Percentiles rank a stretch among this genome's conserved stretches.
These are phyloP conservation scores for Pedionomus torquatus DNA, from an alignment of 2,113 vertebrate genomes.

Conservation along the genomic window DNA sequence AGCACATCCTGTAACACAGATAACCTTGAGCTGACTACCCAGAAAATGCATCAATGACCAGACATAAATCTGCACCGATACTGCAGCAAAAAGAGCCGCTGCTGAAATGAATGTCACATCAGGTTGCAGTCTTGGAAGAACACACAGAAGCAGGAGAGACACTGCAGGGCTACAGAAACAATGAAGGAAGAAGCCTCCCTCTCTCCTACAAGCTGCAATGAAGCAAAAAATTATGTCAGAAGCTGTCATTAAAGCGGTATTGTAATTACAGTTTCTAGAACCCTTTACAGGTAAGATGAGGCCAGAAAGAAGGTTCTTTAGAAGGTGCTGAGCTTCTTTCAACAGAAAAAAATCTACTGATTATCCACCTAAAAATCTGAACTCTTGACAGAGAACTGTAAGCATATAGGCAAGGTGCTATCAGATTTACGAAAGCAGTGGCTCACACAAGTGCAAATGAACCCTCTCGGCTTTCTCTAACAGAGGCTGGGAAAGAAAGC, in stretches of 20 bases:
- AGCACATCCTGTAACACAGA: background rate
- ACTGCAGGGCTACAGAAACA: background rate
- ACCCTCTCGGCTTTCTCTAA: background rate
- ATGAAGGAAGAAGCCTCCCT: background rate
- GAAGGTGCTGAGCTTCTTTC: background rate
- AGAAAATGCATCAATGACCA: background rate
- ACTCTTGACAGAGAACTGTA: background rate
- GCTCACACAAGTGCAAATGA: conserved; percentile 10
- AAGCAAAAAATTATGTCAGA: conserved; percentile 10
- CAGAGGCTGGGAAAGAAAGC: background rate
- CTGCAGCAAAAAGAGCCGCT: background rate
- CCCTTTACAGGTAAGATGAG: background rate
- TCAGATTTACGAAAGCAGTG: background rate
- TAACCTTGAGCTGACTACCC: conserved; percentile 40
- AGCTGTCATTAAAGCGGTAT: conserved; percentile 25
- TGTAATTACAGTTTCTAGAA: conserved; percentile 60
- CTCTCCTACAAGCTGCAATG: background rate
- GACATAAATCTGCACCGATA: conserved; percentile 3
- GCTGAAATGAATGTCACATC: conserved; percentile 23
- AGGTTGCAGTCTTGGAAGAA: background rate
- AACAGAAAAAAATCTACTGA: background rate
- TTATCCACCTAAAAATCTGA: conserved; percentile 21
- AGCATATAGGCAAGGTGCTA: background rate
- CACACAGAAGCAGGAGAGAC: background rate
- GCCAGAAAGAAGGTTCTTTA: background rate